These are phyloP conservation scores for Elaphurus davidianus DNA, from an alignment of 2,113 vertebrate species.

Conservation along the genomic window DNA sequence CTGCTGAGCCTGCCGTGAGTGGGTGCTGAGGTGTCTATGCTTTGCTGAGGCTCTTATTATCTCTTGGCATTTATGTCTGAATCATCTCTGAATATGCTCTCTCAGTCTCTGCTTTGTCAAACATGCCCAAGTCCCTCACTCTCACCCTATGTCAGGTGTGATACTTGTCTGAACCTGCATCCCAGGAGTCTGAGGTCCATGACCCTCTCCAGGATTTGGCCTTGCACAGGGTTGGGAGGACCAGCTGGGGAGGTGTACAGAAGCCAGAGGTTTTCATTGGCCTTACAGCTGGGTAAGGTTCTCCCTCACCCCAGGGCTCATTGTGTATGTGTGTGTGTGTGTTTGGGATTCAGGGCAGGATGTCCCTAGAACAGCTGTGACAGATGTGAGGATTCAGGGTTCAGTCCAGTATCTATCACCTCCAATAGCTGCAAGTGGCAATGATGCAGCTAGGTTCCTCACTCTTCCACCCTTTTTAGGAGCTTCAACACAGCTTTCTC, in stretches of 20 bases:
- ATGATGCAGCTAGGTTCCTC: no score
- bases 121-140: background rate
- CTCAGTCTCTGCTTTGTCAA: background rate
- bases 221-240: fast-evolving
- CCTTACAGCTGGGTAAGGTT: background rate
- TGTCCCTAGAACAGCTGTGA: background rate
- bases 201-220: background rate
- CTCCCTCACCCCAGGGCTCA: background rate
- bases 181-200: background rate
- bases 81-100: background rate
- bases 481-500: background rate
- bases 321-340: background rate
- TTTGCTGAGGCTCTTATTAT: background rate
- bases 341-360: background rate
- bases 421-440: background rate
- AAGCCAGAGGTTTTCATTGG: background rate
- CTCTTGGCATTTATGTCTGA: background rate
- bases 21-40: background rate
- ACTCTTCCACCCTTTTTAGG: background rate
- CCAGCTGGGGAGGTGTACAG: background rate
- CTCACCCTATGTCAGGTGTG: background rate
- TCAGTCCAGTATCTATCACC: background rate
- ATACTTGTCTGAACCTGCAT: background rate
- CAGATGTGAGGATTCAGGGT: background rate
- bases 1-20: background rate